phyloP scores from a whole-genome alignment of 2,888 invertebrate genomes.

The Urechis unicinctus region DNA sequence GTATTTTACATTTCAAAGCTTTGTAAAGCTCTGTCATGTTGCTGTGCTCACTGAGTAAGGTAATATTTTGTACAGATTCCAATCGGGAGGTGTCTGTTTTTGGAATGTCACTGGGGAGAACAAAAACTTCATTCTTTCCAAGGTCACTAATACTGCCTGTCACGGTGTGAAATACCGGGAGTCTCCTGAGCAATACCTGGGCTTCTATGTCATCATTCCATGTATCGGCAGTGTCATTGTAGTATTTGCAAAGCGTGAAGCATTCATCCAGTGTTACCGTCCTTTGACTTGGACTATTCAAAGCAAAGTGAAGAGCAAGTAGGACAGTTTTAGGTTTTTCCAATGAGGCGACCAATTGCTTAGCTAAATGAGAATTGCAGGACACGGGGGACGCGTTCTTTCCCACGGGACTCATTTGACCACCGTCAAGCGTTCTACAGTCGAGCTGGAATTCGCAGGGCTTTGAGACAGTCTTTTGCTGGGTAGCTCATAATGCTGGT shows the following conservation, averaged over 20 bases:
- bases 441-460: constrained; percentile 23
- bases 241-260: constrained; percentile 22
- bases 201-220: constrained; percentile 14
- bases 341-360: constrained; percentile 17
- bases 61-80: constrained; percentile 17
- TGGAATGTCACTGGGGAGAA: constrained; percentile 23
- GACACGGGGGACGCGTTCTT: constrained; percentile 2
- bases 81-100: constrained; percentile 19
- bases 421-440: constrained; percentile 18
- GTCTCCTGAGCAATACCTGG: constrained; percentile 11
- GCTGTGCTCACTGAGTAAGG: constrained; percentile 19
- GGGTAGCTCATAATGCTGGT: constrained; percentile 20
- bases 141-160: constrained; percentile 19
- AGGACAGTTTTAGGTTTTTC: constrained; percentile 19
- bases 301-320: constrained; percentile 9
- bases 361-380: constrained; percentile 7
- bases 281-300: background rate
- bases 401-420: background rate
- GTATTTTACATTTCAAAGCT: constrained; percentile 15
- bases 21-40: constrained; percentile 16
- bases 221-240: constrained; percentile 18
- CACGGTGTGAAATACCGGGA: constrained; percentile 21
- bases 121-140: constrained; percentile 13
- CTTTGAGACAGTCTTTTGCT: constrained; percentile 18
- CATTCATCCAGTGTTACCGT: constrained; percentile 19